A percentile compares a stretch with the other conserved stretches of the same genome.
Conservation (phyloP, 2,797 vertebrate genomes). For the Monodelphis domestica region DNA sequence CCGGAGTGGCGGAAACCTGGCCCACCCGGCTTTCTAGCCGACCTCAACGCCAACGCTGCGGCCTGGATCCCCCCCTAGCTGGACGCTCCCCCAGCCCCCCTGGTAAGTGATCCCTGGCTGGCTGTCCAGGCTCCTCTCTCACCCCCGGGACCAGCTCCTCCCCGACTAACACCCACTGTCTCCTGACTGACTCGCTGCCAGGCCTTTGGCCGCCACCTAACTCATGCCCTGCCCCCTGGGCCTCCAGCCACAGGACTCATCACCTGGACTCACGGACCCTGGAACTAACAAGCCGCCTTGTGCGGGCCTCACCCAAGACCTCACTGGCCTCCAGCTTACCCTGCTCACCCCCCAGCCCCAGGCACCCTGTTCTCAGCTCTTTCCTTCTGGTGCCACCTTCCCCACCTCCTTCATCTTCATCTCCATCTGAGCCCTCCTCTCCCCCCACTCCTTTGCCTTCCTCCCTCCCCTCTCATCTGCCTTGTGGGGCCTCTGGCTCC, state of each 20-base stretch:
- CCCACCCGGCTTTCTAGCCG: conserved; percentile 89
- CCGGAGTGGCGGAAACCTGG: conserved; percentile 91
- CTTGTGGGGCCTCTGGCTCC: conserved; percentile 37
- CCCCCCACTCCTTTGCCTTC: no score
- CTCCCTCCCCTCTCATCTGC: no score
- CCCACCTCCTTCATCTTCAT: not conserved
- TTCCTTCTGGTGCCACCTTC: conserved; percentile 36
- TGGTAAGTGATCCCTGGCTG: conserved; percentile 73
- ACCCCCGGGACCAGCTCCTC: not conserved
- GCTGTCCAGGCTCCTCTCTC: not conserved
- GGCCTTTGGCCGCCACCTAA: conserved; percentile 16
- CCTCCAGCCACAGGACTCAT: not conserved
- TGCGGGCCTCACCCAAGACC: not conserved
- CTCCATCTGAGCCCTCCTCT: not conserved
- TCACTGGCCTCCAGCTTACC: not conserved
- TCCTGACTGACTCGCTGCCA: conserved; percentile 62
- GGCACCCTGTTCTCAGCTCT: no score
- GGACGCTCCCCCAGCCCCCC: conserved; percentile 64
- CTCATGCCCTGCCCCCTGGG: conserved; percentile 34
- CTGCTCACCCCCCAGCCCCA: not conserved
- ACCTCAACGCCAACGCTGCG: conserved; percentile 94
- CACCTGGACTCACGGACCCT: not conserved
- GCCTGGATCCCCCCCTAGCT: conserved; percentile 93
- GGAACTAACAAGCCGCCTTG: not conserved
- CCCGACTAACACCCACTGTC: not conserved